Base-by-base conservation (phyloP, 2,113 vertebrate species). In the Vanacampus margaritifer region DNA sequence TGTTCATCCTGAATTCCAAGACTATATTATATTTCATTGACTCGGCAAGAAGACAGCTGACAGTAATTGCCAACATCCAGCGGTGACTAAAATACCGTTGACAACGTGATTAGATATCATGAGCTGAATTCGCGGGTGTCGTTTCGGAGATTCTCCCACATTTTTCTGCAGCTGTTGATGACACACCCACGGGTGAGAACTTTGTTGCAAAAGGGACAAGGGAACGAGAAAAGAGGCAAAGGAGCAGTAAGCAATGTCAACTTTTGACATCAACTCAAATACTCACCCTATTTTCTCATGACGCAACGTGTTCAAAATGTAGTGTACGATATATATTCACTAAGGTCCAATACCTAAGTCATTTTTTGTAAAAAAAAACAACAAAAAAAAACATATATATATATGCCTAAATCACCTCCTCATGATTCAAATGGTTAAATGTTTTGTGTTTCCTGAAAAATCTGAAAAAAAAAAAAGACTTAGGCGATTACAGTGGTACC, bases 81-180 rank as follows among this genome's bases (percentile, higher is more conserved):
- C 36, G 4, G 50, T 68, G 39, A 73, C 62, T 23, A 70, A 57
- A 24, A 39, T 39, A 51, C 21, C 0, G 11, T 58, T 6, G n/a
- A 79, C n/a, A 36, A 53, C 23, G 67, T 73, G 45, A 76, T 76
- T 80, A 80, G 65, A 69, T 67, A 54, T 56, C 64, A 26, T 45
- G 26, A 68, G 51, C 28, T 70, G 56, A 85, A 11, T 59, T 21
- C 35, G 73, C 73, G 71, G 65, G 46, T 71, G n/a, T 54, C 68
- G 37, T 46, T 75, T 35, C 68, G 63, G 36, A 23, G 36, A 79
- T 23, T 73, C 61, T 82, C 81, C 69, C 77, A 75, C 62, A 72
- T 65, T 57, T 48, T 10, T 63, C 50, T 74, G 76, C 80, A 90
- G 83, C 79, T 89, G 87, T 69, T 53, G 59, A 61, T 62, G 78